phyloP scores from a whole-genome alignment of 2,797 vertebrate species.

The Myotis myotis region DNA sequence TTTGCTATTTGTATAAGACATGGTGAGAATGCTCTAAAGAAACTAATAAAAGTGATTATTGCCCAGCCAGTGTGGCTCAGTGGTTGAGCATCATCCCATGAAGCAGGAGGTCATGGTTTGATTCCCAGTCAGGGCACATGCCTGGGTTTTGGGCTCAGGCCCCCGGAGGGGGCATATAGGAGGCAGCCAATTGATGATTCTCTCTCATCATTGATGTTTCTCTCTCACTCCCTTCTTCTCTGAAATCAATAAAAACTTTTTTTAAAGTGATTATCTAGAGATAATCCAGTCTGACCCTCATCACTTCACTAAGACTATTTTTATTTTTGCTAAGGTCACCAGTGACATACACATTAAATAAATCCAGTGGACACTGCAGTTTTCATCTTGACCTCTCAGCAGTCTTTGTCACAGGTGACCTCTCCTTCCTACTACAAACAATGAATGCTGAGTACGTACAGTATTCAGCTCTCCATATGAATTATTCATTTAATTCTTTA shows the following conservation, averaged over 20 bases:
- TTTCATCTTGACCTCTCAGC: not conserved
- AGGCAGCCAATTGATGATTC: too few relatives aligned
- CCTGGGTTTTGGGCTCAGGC: too few relatives aligned
- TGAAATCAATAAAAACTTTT: too few relatives aligned
- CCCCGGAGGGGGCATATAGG: too few relatives aligned
- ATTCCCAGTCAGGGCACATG: too few relatives aligned
- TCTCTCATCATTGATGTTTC: too few relatives aligned
- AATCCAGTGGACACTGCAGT: not conserved
- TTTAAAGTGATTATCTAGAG: too few relatives aligned
- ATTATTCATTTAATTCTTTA: not conserved
- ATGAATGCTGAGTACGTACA: not conserved
- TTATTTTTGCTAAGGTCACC: not conserved
- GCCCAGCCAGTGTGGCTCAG: not conserved
- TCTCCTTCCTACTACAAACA: not conserved
- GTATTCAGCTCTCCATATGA: not conserved
- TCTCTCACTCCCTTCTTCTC: too few relatives aligned
- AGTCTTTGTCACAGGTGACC: not conserved
- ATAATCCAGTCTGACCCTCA: not conserved
- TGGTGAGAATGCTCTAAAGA: not conserved
- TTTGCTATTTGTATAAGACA: not conserved
- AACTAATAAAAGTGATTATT: not conserved
- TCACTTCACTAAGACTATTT: not conserved
- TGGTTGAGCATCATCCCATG: not conserved
- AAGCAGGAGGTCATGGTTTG: not conserved
- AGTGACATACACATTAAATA: not conserved